phyloP scores from a whole-genome alignment of 2,113 vertebrate genomes.

The Gymnarchus niloticus region DNA sequence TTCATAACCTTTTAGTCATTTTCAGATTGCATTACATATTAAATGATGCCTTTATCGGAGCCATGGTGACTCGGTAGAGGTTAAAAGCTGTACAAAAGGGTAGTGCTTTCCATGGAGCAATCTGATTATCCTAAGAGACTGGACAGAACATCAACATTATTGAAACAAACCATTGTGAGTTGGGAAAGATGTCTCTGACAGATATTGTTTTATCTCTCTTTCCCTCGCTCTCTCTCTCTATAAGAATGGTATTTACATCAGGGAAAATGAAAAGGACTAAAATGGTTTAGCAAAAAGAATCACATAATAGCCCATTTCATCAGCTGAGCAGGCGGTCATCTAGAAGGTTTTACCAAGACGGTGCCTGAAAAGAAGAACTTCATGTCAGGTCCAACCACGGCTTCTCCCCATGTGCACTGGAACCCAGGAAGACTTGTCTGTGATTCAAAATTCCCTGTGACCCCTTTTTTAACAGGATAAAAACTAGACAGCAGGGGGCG shows the following conservation, averaged over 20 bases:
- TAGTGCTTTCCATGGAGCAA: constrained; percentile 72
- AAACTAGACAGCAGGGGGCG: not conserved
- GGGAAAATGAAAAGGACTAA: constrained; percentile 57
- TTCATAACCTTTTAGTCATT: constrained; percentile 42
- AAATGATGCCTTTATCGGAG: constrained; percentile 65
- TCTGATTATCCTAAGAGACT: constrained; percentile 74
- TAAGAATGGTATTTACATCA: constrained; percentile 46
- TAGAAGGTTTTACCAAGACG: not conserved
- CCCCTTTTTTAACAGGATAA: not conserved
- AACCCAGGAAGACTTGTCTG: not conserved
- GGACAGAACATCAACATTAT: constrained; percentile 69
- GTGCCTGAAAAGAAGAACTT: not conserved
- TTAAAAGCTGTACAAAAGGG: constrained; percentile 78
- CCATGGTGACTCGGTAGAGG: constrained; percentile 72
- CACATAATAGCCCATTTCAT: constrained; percentile 39
- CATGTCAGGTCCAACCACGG: no score
- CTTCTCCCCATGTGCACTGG: not conserved
- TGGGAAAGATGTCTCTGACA: constrained; percentile 43
- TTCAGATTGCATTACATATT: constrained; percentile 61
- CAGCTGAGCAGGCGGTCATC: constrained; percentile 22
- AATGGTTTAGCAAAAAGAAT: constrained; percentile 36
- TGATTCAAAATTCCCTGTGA: not conserved
- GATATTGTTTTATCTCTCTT: constrained; percentile 32
- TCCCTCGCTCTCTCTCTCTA: constrained; percentile 12
- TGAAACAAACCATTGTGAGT: constrained; percentile 66